Evolutionary conservation across 1,140 invertebrate genomes (phyloP).

Genomic region (Ylistrum balloti): DNA sequence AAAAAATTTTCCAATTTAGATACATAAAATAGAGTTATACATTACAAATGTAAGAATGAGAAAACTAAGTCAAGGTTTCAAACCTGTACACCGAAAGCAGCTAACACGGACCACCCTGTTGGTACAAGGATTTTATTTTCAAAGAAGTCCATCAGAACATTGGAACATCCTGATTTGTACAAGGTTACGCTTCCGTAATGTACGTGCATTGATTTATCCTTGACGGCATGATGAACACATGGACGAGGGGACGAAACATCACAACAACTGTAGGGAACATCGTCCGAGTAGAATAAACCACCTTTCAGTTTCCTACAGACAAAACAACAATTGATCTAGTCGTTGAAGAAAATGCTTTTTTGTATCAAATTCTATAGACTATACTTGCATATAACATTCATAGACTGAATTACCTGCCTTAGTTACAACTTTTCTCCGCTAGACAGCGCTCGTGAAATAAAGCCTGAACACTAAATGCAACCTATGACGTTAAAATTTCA

Average conservation of each 20-base stretch:
- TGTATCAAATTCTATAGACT: no score
- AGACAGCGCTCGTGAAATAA: no score
- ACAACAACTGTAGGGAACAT: slow-evolving; percentile 71
- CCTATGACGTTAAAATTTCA: no score
- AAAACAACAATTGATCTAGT: neutral
- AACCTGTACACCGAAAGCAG: slow-evolving; percentile 58
- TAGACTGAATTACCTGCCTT: no score
- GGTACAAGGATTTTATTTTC: slow-evolving; percentile 53
- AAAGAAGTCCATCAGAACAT: slow-evolving; percentile 49
- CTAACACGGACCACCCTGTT: slow-evolving; percentile 45
- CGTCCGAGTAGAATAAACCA: slow-evolving; percentile 52
- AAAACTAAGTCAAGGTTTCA: neutral
- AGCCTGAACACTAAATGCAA: no score
- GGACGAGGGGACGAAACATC: slow-evolving; percentile 50
- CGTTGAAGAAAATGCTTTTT: no score
- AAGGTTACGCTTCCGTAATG: slow-evolving; percentile 51
- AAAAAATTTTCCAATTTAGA: no score
- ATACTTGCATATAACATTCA: no score
- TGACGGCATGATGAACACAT: slow-evolving; percentile 65
- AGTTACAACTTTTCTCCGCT: no score
- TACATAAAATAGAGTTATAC: no score
- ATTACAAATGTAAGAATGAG: neutral
- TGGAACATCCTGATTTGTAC: slow-evolving; percentile 61
- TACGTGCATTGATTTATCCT: slow-evolving; percentile 54
- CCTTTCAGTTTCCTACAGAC: slow-evolving; percentile 48